Percentiles rank a stretch among this genome's conserved stretches.
These are phyloP conservation scores for Seriola quinqueradiata DNA, from an alignment of 2,113 vertebrate species.

Conservation along the genomic window DNA sequence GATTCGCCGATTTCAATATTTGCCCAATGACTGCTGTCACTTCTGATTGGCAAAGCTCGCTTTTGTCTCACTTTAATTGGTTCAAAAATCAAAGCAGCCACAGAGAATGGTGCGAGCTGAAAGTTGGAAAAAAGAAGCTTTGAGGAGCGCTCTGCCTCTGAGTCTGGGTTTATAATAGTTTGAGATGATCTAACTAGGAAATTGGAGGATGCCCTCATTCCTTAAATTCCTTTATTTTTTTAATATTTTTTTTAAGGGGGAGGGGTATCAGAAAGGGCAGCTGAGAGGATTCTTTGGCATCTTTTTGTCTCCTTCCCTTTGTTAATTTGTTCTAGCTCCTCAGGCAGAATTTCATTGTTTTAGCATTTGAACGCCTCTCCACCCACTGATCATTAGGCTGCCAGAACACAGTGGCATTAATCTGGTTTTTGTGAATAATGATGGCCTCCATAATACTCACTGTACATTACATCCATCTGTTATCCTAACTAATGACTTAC, in stretches of 20 bases:
- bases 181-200: slow-evolving; percentile 68
- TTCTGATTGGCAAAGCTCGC: slow-evolving; percentile 24
- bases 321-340: slow-evolving; percentile 57
- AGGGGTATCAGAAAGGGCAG: slow-evolving; percentile 15
- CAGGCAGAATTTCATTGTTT: slow-evolving; percentile 70
- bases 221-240: slow-evolving; percentile 29
- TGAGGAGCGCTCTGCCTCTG: slow-evolving; percentile 61
- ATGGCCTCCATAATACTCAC: slow-evolving; percentile 46
- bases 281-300: slow-evolving; percentile 59
- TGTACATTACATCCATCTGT: slow-evolving; percentile 60
- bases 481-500: slow-evolving; percentile 59
- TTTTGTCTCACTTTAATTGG: slow-evolving; percentile 76
- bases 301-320: slow-evolving; percentile 34
- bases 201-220: slow-evolving; percentile 58
- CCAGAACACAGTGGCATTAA: slow-evolving; percentile 54
- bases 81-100: slow-evolving; percentile 70
- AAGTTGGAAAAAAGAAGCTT: slow-evolving; percentile 31
- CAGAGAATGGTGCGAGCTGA: slow-evolving; percentile 27
- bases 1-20: slow-evolving; percentile 56
- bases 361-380: slow-evolving; percentile 47
- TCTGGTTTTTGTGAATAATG: slow-evolving; percentile 70
- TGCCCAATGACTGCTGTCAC: slow-evolving; percentile 24
- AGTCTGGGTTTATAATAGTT: slow-evolving; percentile 76
- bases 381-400: slow-evolving; percentile 64
- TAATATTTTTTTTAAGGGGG: slow-evolving; percentile 54